Evolutionary conservation across 2,113 vertebrate species (phyloP).

Genomic region (Zosterops borbonicus): DNA sequence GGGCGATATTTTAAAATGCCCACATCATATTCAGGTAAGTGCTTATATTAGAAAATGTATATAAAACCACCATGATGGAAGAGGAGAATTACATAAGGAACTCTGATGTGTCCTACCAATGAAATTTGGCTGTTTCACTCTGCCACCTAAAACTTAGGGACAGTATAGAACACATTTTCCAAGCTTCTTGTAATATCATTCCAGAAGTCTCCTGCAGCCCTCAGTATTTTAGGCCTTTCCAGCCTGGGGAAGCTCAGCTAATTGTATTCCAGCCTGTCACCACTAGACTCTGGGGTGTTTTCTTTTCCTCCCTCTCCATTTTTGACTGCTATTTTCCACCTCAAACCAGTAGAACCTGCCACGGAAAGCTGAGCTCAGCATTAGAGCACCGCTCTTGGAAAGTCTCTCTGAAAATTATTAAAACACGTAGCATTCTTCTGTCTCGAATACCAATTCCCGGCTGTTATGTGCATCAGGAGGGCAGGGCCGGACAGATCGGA

Average conservation of each 20-base stretch:
- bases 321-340: conserved; percentile 1
- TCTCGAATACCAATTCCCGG: accelerated
- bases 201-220: background rate
- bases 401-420: background rate
- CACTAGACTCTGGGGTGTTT: background rate
- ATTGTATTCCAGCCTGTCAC: background rate
- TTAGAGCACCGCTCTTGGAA: background rate
- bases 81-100: background rate
- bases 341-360: background rate
- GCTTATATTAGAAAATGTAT: background rate
- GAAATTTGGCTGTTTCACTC: background rate
- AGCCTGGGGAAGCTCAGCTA: background rate
- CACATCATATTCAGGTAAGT: background rate
- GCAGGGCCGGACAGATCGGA: accelerated
- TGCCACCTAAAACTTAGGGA: background rate
- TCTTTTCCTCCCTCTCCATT: background rate
- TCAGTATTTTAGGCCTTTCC: background rate
- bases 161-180: background rate
- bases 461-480: accelerated
- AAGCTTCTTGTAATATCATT: background rate
- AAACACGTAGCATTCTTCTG: background rate
- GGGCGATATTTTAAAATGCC: background rate
- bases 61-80: background rate
- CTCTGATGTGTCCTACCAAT: background rate
- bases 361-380: background rate